These are phyloP conservation scores for Sipunculus nudus DNA, from an alignment of 2,888 invertebrate genomes.

Conservation along the genomic window DNA sequence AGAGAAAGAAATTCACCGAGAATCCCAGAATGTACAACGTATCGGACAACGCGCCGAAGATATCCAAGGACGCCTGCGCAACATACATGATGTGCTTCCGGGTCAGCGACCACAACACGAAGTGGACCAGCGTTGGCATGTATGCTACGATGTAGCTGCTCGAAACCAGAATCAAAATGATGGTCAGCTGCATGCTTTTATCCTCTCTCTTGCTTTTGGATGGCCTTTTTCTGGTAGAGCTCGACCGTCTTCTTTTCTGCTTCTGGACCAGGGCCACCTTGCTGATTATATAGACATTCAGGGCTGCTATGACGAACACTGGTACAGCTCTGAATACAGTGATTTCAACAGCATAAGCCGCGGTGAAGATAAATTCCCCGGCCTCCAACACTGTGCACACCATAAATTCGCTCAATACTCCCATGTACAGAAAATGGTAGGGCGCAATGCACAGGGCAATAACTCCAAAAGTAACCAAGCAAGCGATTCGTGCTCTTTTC, in stretches of 20 bases:
- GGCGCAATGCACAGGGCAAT: constrained; percentile 33
- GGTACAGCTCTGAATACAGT: constrained; percentile 35
- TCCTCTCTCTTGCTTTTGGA: constrained; percentile 8
- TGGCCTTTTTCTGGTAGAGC: background rate
- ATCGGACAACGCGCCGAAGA: background rate
- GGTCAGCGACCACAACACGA: constrained; percentile 20
- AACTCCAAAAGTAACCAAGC: constrained; percentile 15
- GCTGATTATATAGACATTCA: constrained; percentile 43
- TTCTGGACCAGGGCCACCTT: constrained; percentile 19
- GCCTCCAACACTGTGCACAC: constrained; percentile 24
- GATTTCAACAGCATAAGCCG: constrained; percentile 33
- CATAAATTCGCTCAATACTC: constrained; percentile 15
- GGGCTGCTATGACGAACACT: constrained; percentile 37
- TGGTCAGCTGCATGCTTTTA: constrained; percentile 37
- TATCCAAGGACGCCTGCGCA: background rate
- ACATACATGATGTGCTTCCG: background rate
- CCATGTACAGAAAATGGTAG: constrained; percentile 34
- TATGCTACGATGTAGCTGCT: constrained; percentile 40
- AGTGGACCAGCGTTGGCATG: constrained; percentile 37
- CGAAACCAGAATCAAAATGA: constrained; percentile 44
- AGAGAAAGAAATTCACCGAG: constrained; percentile 45
- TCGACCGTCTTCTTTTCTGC: background rate
- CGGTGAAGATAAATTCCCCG: constrained; percentile 22
- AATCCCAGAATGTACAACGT: constrained; percentile 40
- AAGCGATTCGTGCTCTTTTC: constrained; percentile 25